Base-by-base conservation (phyloP, 2,888 invertebrate species). In the Aelia acuminata region DNA sequence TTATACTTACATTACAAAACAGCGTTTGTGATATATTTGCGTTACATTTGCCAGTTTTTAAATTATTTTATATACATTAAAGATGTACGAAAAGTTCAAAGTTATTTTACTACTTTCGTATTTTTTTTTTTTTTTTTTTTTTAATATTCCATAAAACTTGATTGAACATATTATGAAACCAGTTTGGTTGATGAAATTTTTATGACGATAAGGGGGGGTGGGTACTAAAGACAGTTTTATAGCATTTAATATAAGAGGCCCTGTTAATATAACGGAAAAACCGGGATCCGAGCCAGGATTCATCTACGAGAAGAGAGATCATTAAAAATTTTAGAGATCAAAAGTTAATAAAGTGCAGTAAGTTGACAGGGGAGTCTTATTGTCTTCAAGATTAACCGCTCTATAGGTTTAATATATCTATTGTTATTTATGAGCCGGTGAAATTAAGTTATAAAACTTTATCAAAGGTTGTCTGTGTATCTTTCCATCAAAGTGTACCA, bases 191-290 rank as follows among this genome's bases (percentile, higher is more conserved):
- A 70, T 35, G 35, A 35, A 35, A 8, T 31, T 70, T n/a, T 70
- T 70, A 70, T 20, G 63, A 20, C 63, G 18, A 8, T 70, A n/a
- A n/a, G n/a, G n/a, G n/a, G n/a, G n/a, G 35, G 63, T 18, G 26
- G 18, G 35, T 70, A 70, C 31, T 70, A 35, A 70, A 70, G 63
- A 70, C 31, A 35, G 8, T 70, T 70, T 70, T 70, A 70, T 70
- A 35, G 7, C 35, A 13, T 70, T 63, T 70, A 70, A 70, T 70
- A 70, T 70, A 70, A 70, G 31, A 31, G 63, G 35, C 18, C 26
- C 63, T 70, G 63, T 70, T 35, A 70, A 70, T 70, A 70, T 70
- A 70, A 70, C 35, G 35, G 31, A 63, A 70, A 70, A 26, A 70
- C 4, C 0, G 63, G 63, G 8, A 22, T 31, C 15, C 0, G 63